Evolutionary conservation across 2,888 invertebrate species (phyloP).

Genomic region (Polydrusus tereticollis): DNA sequence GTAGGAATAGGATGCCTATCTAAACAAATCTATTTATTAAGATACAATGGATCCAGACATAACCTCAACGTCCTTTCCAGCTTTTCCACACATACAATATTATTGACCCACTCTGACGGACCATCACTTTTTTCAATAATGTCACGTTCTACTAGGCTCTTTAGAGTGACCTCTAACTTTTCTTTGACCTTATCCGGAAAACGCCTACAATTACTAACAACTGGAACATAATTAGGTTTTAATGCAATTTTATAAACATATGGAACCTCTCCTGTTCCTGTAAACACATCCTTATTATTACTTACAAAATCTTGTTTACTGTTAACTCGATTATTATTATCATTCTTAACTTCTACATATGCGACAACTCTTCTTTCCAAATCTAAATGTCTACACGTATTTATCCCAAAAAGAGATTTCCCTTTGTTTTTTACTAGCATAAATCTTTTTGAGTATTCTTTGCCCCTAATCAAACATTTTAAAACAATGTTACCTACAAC

Average conservation of each 20-base stretch:
- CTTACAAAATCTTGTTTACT: neutral
- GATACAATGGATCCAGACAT: constrained; percentile 42
- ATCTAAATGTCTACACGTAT: neutral
- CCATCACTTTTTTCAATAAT: constrained; percentile 58
- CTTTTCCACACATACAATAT: constrained; percentile 48
- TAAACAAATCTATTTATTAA: constrained; percentile 42
- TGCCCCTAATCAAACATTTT: neutral
- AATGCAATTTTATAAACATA: neutral
- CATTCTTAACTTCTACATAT: too few species aligned
- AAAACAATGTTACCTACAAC: neutral
- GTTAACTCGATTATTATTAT: too few species aligned
- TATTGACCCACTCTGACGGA: neutral
- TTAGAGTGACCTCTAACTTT: neutral
- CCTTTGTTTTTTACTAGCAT: neutral
- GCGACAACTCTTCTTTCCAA: too few species aligned
- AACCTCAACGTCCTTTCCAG: constrained; percentile 29
- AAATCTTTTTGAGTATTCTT: neutral
- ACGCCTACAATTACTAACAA: neutral
- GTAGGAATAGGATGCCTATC: constrained; percentile 48
- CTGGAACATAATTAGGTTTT: neutral
- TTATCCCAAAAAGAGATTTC: neutral
- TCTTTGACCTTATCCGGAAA: neutral
- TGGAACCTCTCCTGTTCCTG: neutral
- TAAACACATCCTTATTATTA: neutral
- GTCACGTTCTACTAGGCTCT: constrained; percentile 75